Base-by-base conservation (phyloP, 2,888 invertebrate genomes). In the Esperia sulphurella region DNA sequence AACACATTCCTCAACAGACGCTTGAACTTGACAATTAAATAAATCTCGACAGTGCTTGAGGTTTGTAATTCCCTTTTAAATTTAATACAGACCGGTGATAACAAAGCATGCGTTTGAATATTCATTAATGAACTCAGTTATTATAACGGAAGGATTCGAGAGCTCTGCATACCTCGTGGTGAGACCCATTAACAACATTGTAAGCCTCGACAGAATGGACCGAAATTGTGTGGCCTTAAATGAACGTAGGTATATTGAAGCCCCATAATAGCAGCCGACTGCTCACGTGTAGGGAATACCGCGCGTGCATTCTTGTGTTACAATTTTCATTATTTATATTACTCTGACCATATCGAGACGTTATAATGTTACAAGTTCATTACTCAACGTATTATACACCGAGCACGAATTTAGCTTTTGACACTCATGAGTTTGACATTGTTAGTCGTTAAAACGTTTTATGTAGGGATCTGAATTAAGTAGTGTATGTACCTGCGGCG, bases 61-160 rank as follows among this genome's bases (percentile, higher is more conserved):
- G 44, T 46, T 43, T 41, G 48, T 44, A n/a, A 51, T 55, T 45
- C 50, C 53, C 29, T 40, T 43, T 43, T 40, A 43, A 39, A 38
- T 39, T n/a, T 39, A n/a, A 14, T 28, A 12, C 28, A 28, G 41
- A 7, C 7, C 40, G 2, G 29, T 41, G 30, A 21, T 6, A 71
- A 71, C 65, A 71, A 74, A 65, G 65, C 58, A 51, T 59, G 51
- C 51, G 51, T 65, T 70, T 71, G 60, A 77, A 73, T 75, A 70
- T 75, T 69, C 63, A 76, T 73, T 73, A 71, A 64, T 62, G 59
- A 68, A 67, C 56, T 50, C 28, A 9, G 45, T 58, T 58, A 61
- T 66, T 65, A 71, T 71, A 73, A 65, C 56, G 51, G 52, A 69
- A 63, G 51, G 52, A 69, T 62, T 62, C 61, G 57, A 71, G 68